Percentiles rank a stretch among this genome's conserved stretches.
Conservation (phyloP, 2,888 invertebrate species). For the Eristalis tenax region DNA sequence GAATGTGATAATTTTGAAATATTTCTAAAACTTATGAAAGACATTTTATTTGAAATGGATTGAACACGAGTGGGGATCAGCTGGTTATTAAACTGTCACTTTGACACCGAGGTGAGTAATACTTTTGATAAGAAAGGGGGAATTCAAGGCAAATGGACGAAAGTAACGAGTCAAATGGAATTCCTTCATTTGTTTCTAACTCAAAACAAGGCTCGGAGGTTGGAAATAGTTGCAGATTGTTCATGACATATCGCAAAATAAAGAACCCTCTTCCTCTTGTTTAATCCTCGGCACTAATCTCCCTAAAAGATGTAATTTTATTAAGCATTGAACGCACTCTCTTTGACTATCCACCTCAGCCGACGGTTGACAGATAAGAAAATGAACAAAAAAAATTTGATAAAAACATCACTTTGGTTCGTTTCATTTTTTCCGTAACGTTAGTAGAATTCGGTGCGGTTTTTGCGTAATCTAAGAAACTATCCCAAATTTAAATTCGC, state of each 20-base stretch:
- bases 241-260: background rate
- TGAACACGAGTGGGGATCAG: background rate
- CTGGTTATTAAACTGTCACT: constrained; percentile 2
- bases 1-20: constrained; percentile 16
- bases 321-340: constrained; percentile 12
- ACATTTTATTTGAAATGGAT: constrained; percentile 15
- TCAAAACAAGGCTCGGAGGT: no score
- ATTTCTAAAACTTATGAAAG: constrained; percentile 42
- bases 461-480: constrained; percentile 53
- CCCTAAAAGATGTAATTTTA: background rate
- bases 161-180: background rate
- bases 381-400: constrained; percentile 4
- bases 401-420: constrained; percentile 29
- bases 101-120: background rate
- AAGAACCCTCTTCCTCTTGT: background rate
- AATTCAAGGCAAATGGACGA: background rate
- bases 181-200: no score
- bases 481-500: background rate
- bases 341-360: constrained; percentile 1
- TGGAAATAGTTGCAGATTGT: no score
- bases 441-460: constrained; percentile 25
- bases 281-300: background rate
- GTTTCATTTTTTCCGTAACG: constrained; percentile 45
- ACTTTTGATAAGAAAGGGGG: background rate
- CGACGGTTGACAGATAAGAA: background rate